Evolutionary conservation across 2,888 invertebrate genomes (phyloP).

Genomic region (Lasioglossum malachurum): DNA sequence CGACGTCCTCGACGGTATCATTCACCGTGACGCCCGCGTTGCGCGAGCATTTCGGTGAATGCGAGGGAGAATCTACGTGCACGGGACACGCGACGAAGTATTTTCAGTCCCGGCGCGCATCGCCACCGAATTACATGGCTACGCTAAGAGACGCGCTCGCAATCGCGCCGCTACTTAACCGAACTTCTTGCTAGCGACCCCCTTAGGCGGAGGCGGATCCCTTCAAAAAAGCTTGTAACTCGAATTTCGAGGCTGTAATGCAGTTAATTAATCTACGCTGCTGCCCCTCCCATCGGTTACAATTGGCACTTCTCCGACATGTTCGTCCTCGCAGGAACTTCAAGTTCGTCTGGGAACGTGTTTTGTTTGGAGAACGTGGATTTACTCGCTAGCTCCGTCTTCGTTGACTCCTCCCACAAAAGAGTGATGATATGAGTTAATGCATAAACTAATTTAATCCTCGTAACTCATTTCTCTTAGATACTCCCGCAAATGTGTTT

Average conservation of each 20-base stretch:
- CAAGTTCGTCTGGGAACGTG: neutral
- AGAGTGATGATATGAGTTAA: too few relatives aligned
- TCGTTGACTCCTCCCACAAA: neutral
- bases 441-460: too few relatives aligned
- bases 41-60: conserved; percentile 2
- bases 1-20: conserved; percentile 22
- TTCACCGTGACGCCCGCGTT: conserved; percentile 23
- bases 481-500: neutral
- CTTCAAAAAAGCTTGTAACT: neutral
- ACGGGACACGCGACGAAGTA: neutral
- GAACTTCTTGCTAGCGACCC: neutral
- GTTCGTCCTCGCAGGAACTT: neutral
- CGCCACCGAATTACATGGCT: conserved; percentile 25
- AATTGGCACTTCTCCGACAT: neutral
- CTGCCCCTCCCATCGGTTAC: neutral
- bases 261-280: neutral
- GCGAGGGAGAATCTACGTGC: neutral
- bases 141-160: conserved; percentile 6
- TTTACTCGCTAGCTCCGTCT: neutral
- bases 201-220: neutral
- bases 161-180: neutral
- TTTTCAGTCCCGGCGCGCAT: conserved; percentile 26
- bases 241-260: neutral
- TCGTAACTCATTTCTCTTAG: too few relatives aligned
- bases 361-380: neutral